Evolutionary conservation across 2,888 invertebrate genomes (phyloP), one percentile per base, ranked within the genome.

Genomic region (Argyra leucocephala): DNA sequence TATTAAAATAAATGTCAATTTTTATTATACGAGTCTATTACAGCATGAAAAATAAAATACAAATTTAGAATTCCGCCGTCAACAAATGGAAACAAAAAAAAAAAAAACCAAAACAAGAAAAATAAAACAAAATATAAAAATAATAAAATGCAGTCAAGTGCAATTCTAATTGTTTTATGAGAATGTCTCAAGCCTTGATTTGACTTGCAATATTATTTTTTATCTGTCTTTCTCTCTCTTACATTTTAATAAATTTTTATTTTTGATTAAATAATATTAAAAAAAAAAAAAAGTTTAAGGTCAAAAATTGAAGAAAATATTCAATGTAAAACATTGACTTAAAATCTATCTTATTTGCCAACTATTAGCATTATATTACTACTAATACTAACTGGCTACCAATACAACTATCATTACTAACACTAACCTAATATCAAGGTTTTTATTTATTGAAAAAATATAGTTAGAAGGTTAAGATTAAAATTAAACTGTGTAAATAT

Each of bases 261-360:
- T 48, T 48, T 37, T 48, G 12, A 5, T 48, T 18, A 48, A 37
- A 48, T 18, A 48, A 12, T 48, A 48, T n/a, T 48, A 18, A 31
- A 15, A 48, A 48, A 48, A 48, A 48, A 37, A 48, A 48, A 48
- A 48, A 48, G n/a, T 48, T 48, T 48, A 48, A 48, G 48, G 48
- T 48, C n/a, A 48, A 48, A 48, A 48, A 48, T 48, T 48, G 48
- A 48, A 48, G 48, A 48, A 48, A 48, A 18, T 48, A 48, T 48
- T 48, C 48, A 48, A 48, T 48, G 18, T 48, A 48, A 48, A 48
- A 48, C 48, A 48, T 48, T 48, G 48, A 48, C 48, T 48, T 48
- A 48, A 48, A 9, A 48, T 15, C 15, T 48, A 48, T 18, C 18
- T 48, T 31, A 12, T 48, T 48, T 48, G 48, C 48, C 48, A 48